Evolutionary conservation across 92 coral and sea anemone species (phyloP), one percentile per base, ranked within the genome.

Genomic region (Phenganax subtilis): DNA sequence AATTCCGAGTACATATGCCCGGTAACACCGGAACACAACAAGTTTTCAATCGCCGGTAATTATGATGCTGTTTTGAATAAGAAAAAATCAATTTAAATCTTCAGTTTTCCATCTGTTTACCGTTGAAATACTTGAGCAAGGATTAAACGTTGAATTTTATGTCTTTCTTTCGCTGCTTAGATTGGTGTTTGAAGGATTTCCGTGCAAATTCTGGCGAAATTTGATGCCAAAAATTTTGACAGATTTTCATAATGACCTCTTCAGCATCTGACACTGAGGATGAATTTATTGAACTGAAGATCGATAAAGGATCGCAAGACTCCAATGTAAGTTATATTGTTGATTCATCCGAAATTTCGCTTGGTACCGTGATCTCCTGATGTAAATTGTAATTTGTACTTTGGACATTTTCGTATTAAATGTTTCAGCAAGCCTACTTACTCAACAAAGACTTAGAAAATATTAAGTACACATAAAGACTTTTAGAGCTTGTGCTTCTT

Each of bases 271-370:
- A 79, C 51, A 63, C 83, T 15, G 83, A 65, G n/a, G 83, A 79
- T 52, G 83, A 79, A 65, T 79, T 79, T 30, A 89, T 96, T 37
- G 89, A 84, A 58, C 20, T 96, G 87, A 92, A 87, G 85, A 90
- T 96, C 25, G 99, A 96, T 79, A 81, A 87, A 15, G 76, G 86
- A 20, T 76, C 87, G 9, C 85, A 80, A 55, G 91, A 75, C 29
- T 77, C 84, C 84, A 89, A 87, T 73, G 93, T 92, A 89, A 87
- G 97, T 85, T 11, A 12, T 64, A 31, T 11, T 66, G 10, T 54
- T 37, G 47, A 37, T 37, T 37, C 47, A 37, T 5, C 47, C 47
- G 47, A 37, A 5, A 37, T 37, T 37, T 37, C 47, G 47, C 47
- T 37, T 37, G 47, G 3, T 37, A 37, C 5, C 3, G 47, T 5